These are phyloP conservation scores for Phocoena sinus DNA, from an alignment of 2,113 vertebrate species.

Conservation along the genomic window DNA sequence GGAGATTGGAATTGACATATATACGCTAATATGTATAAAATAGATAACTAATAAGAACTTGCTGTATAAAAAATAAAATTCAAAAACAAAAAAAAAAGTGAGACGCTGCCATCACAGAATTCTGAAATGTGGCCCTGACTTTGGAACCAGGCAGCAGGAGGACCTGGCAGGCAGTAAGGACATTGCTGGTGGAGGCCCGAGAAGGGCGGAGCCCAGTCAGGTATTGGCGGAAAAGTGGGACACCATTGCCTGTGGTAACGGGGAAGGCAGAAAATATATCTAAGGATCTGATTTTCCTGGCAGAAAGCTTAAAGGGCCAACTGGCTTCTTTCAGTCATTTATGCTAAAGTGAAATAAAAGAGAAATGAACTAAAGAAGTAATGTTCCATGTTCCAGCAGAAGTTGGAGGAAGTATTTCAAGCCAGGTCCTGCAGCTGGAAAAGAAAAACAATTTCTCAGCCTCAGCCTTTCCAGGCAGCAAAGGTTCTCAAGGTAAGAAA, in stretches of 20 bases:
- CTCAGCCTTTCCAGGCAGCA: neutral
- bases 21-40: too few relatives aligned
- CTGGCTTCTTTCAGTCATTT: neutral
- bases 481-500: neutral
- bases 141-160: neutral
- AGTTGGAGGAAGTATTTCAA: neutral
- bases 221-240: neutral
- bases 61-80: too few relatives aligned
- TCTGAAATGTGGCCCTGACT: neutral
- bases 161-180: neutral
- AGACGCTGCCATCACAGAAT: neutral
- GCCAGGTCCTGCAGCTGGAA: neutral
- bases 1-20: too few relatives aligned
- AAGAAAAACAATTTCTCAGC: neutral
- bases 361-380: neutral
- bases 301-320: neutral
- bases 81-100: neutral
- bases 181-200: too few relatives aligned
- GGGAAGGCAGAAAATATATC: neutral
- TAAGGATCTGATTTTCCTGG: neutral
- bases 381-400: neutral
- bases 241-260: rapidly evolving
- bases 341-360: neutral
- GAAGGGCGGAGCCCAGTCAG: neutral
- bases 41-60: too few relatives aligned